Base-by-base conservation (phyloP, 2,113 vertebrate genomes). In the Chionomys nivalis region DNA sequence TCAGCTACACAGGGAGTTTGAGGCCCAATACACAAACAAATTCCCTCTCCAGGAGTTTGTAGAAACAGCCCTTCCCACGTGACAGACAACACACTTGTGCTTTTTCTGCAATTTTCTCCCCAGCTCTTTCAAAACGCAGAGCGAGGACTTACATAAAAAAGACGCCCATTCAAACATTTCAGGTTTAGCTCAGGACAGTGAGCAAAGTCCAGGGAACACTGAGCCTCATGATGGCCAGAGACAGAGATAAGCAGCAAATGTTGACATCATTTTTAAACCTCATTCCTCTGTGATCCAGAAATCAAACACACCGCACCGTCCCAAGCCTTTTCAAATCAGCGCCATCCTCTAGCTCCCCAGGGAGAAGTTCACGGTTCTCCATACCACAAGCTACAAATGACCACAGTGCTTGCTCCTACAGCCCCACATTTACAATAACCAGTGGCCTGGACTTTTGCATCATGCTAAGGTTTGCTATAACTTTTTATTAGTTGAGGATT, bases 401-500 rank as follows among this genome's bases (percentile, higher is more conserved):
- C 87, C n/a, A 8, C 65, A 72, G 47, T 0, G 1, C n/a, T 31
- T 16, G 47, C 26, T 66, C 68, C n/a, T 75, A 19, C 24, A 10
- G 58, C 78, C 86, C n/a, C 17, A 11, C 12, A 44, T 79, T 90
- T 79, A 55, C 58, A 72, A 36, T 55, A 78, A 87, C 33, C 28
- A 65, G n/a, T 31, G 68, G 39, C 70, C 86, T 47, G 75, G 47
- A 42, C 10, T 76, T 90, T 2, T 39, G 66, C 14, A 81, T 10
- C 7, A 13, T 47, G 49, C 49, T 82, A 12, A 87, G 28, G 31
- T 31, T 63, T 44, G 33, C 68, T 82, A 19, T 82, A 79, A 93
- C 77, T 93, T 78, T 86, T 87, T 77, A 93, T 77, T 89, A 90
- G 42, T 52, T 49, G 55, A 11, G 55, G 91, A 78, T 85, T 94